phyloP scores from a whole-genome alignment of 2,797 vertebrate species.

The Jordanella pulchra region DNA sequence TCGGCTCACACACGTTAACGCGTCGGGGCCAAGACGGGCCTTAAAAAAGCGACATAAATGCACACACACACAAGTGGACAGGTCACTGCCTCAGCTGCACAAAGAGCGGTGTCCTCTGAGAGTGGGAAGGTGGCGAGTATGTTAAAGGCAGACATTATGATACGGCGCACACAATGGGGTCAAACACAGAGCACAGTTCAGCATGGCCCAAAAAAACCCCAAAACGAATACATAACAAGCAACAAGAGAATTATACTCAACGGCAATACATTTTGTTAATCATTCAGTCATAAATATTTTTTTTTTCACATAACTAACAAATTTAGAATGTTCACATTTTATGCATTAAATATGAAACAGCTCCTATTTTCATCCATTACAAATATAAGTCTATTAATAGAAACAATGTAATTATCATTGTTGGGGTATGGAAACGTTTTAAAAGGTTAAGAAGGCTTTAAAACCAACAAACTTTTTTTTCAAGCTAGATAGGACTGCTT shows the following conservation, averaged over 20 bases:
- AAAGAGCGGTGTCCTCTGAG: constrained; percentile 75
- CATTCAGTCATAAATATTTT: constrained; percentile 8
- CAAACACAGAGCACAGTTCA: constrained; percentile 64
- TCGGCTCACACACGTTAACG: constrained; percentile 74
- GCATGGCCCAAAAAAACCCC: constrained; percentile 40
- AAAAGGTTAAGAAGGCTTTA: background rate
- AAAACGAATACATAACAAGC: constrained; percentile 32
- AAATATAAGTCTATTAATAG: background rate
- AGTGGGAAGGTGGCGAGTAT: constrained; percentile 66
- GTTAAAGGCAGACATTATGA: constrained; percentile 72
- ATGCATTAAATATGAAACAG: background rate
- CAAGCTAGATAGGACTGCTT: too few species aligned
- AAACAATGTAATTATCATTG: background rate
- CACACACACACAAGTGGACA: constrained; percentile 45
- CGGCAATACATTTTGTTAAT: constrained; percentile 12
- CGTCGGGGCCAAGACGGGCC: constrained; percentile 56
- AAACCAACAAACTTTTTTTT: background rate
- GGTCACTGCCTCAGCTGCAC: constrained; percentile 72
- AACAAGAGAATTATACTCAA: constrained; percentile 28
- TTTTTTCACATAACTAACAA: background rate
- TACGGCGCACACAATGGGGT: constrained; percentile 62
- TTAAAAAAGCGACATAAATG: constrained; percentile 42
- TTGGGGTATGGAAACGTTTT: background rate
- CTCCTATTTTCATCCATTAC: background rate
- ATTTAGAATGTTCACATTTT: background rate